Evolutionary conservation across 2,113 vertebrate species (phyloP).

Genomic region (Tinamus guttatus): DNA sequence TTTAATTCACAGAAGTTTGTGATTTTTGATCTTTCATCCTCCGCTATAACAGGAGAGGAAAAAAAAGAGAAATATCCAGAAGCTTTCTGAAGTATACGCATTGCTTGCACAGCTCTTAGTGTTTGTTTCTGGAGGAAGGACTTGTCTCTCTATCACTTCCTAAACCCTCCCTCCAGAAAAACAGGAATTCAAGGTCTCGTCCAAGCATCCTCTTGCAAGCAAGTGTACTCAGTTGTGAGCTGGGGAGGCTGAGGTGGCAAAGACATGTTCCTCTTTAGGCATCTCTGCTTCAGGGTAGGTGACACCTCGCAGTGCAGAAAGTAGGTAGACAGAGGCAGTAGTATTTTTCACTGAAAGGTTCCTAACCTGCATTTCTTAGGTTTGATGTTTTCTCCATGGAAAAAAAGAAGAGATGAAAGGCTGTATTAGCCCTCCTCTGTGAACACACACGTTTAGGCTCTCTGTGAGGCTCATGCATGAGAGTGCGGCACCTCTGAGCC

Average conservation of each 20-base stretch:
- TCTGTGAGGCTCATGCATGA: background rate
- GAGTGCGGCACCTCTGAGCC: background rate
- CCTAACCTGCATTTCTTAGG: background rate
- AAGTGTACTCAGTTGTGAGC: background rate
- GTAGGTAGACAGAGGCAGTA: background rate
- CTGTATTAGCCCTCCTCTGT: background rate
- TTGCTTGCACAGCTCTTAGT: background rate
- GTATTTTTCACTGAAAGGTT: background rate
- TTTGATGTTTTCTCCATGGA: background rate
- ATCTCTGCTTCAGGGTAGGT: background rate
- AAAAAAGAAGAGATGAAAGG: background rate
- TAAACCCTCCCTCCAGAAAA: background rate
- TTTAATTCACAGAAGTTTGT: background rate
- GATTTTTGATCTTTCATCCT: slow-evolving; percentile 11
- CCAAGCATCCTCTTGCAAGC: background rate
- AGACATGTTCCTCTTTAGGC: background rate
- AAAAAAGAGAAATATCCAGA: background rate
- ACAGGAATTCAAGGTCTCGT: background rate
- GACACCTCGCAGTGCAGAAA: background rate
- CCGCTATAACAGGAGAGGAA: background rate
- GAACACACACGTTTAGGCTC: background rate
- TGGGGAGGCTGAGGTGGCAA: background rate
- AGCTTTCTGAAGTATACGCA: slow-evolving; percentile 5
- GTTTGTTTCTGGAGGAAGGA: background rate
- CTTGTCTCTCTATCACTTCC: background rate